Evolutionary conservation across 2,113 vertebrate species (phyloP).

Genomic region (Sphyrna mokarran): DNA sequence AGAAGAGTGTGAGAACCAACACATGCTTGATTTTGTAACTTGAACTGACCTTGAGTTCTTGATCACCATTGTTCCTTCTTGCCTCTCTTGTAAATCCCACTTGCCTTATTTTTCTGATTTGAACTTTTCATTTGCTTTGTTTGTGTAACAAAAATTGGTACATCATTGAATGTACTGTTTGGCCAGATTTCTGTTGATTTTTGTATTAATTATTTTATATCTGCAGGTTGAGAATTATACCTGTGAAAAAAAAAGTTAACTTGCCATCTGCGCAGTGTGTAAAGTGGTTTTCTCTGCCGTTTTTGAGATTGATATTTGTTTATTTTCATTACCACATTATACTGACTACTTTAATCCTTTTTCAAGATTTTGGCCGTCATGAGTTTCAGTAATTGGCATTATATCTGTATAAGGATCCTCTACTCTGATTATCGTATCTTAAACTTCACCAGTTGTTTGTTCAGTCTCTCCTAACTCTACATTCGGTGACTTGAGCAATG

Average conservation of each 20-base stretch:
- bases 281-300: not conserved
- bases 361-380: not conserved
- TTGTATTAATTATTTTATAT: not conserved
- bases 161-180: not conserved
- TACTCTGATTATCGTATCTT: not conserved
- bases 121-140: not conserved
- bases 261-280: not conserved
- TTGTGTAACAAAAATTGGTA: not conserved
- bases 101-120: not conserved
- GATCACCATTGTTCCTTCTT: not conserved
- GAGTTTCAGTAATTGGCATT: constrained; percentile 2
- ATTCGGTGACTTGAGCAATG: constrained; percentile 15
- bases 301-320: not conserved
- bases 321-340: not conserved
- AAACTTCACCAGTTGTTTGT: constrained; percentile 12
- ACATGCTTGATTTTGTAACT: not conserved
- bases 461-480: not conserved
- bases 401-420: not conserved
- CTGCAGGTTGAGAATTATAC: not conserved
- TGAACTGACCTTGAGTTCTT: constrained; percentile 12
- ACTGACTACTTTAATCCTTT: constrained; percentile 25
- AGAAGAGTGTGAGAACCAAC: not conserved
- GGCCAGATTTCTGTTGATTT: constrained; percentile 5
- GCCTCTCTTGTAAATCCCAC: not conserved
- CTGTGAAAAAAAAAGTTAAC: not conserved